Conservation (phyloP, 1,140 invertebrate species). For the Philopotamus ludificatus region DNA sequence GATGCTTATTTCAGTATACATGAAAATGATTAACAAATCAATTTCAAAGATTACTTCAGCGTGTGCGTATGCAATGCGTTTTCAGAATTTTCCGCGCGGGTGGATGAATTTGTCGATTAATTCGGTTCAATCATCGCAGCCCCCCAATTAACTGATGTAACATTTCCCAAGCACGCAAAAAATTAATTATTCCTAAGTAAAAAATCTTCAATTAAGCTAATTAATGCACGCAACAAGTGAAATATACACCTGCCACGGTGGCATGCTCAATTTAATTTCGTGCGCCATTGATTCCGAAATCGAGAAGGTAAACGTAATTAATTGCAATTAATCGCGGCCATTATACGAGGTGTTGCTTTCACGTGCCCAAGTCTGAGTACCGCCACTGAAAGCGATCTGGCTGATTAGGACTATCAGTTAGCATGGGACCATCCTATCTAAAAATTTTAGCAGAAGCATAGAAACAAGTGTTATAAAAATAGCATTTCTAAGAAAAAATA, state of each 20-base stretch:
- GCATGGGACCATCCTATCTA: no score
- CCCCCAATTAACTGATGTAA: slow-evolving; percentile 25
- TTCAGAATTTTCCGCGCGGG: background rate
- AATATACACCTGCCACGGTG: slow-evolving; percentile 17
- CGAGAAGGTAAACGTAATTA: slow-evolving; percentile 35
- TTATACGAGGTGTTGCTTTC: slow-evolving; percentile 24
- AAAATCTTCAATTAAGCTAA: slow-evolving; percentile 41
- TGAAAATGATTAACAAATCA: no score
- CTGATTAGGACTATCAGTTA: background rate
- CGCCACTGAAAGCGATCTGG: background rate
- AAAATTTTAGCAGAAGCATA: no score
- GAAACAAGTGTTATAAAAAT: no score
- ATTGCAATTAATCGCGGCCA: slow-evolving; percentile 29
- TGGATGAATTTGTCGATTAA: slow-evolving; percentile 1
- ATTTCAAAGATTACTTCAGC: no score
- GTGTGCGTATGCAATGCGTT: no score
- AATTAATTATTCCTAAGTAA: slow-evolving; percentile 41
- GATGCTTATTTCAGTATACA: no score
- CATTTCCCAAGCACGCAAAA: slow-evolving; percentile 37
- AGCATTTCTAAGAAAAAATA: no score
- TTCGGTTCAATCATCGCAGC: background rate
- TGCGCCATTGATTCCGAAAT: slow-evolving; percentile 40
- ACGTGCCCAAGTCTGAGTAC: background rate
- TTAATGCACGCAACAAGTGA: slow-evolving; percentile 40
- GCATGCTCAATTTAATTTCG: slow-evolving; percentile 39